Evolutionary conservation across 2,797 vertebrate genomes (phyloP).

Genomic region (Arrhamphus sclerolepis): DNA sequence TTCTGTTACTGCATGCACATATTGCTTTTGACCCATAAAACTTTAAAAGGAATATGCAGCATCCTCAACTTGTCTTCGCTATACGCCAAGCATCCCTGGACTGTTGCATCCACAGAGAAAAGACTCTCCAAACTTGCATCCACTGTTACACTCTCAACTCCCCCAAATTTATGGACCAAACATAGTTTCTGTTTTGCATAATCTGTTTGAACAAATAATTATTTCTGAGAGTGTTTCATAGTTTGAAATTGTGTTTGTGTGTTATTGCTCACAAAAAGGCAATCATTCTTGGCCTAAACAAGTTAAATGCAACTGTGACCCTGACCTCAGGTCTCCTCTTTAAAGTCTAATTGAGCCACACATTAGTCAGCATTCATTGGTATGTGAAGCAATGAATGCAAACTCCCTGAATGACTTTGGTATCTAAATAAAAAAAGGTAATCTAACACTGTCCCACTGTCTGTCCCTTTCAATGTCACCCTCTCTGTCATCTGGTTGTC

Average conservation of each 20-base stretch:
- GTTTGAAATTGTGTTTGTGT: constrained; percentile 22
- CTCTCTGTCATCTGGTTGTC: neutral
- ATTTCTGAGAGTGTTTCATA: constrained; percentile 22
- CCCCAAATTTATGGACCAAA: constrained; percentile 14
- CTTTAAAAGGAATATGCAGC: too few relatives aligned
- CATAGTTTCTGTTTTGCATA: constrained; percentile 45
- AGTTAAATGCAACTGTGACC: constrained; percentile 47
- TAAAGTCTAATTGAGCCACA: constrained; percentile 28
- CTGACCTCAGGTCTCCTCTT: constrained; percentile 38
- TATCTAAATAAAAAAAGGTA: constrained; percentile 36
- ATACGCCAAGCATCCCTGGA: too few relatives aligned
- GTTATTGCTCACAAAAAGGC: constrained; percentile 16
- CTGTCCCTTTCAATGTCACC: too few relatives aligned
- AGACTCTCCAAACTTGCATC: too few relatives aligned
- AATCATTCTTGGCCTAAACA: constrained; percentile 41
- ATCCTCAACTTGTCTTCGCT: too few relatives aligned
- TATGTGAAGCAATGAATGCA: constrained; percentile 28
- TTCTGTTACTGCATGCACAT: too few relatives aligned
- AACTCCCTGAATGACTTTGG: constrained; percentile 33
- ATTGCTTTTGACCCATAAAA: too few relatives aligned
- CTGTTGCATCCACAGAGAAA: too few relatives aligned
- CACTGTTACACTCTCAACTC: constrained; percentile 26
- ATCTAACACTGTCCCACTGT: constrained; percentile 9
- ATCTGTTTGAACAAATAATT: constrained; percentile 47
- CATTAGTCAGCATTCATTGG: constrained; percentile 30